Evolutionary conservation across 2,888 invertebrate species (phyloP), one percentile per base, ranked within the genome.

Genomic region (Ectemnius continuus): DNA sequence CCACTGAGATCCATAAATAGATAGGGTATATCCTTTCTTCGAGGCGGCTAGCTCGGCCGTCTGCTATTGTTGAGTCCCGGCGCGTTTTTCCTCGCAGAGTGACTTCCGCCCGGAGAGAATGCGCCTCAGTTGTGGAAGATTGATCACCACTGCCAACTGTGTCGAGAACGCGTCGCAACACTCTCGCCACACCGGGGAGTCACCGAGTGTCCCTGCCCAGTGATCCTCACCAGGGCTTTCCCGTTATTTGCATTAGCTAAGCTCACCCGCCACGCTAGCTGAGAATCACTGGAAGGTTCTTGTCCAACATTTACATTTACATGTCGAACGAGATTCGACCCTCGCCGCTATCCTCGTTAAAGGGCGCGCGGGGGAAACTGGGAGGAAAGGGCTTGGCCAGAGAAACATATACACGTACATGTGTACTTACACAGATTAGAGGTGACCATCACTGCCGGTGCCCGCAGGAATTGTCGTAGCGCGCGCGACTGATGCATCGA

Each of bases 231-330:
- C 58, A 16, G 56, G 6, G 69, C 18, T 58, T 28, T 36, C 59
- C 26, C 8, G 6, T 18, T 64, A 6, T n/a, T 6, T 56, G n/a
- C 5, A 47, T 58, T 16, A 36, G 36, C 47, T 52, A 45, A 48
- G 58, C 0, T 13, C 3, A 36, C n/a, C 45, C 13, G 2, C 48
- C 28, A 70, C n/a, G 66, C 45, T 56, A 61, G 72, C 71, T 86
- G 87, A 81, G 84, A 83, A 80, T 68, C 85, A 11, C 82, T 79
- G 83, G 47, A 66, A 70, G 84, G 84, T 82, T 86, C 86, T 84
- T 86, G 83, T 85, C 76, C 85, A 85, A 88, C 88, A 86, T 87
- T 88, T 88, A 86, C 88, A 87, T 89, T 88, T 87, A 84, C 87
- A 87, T 88, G 84, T 87, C 88, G 86, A 87, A 88, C 86, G 86